Conservation (phyloP, 2,113 vertebrate species). For the Proterorhinus semilunaris region DNA sequence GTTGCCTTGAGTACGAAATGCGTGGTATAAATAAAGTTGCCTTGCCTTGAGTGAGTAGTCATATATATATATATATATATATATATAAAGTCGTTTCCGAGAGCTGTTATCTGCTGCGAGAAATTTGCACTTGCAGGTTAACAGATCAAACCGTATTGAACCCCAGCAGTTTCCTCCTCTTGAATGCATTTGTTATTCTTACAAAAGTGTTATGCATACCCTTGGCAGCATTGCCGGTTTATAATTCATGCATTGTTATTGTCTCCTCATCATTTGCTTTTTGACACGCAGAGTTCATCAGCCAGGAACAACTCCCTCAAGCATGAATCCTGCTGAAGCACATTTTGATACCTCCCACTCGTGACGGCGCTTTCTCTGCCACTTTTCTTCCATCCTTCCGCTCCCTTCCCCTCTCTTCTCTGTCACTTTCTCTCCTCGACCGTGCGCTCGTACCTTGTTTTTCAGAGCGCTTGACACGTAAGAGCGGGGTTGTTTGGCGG, state of each 20-base stretch:
- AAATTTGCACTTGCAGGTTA: too few relatives aligned
- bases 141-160: too few relatives aligned
- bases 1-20: too few relatives aligned
- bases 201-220: too few relatives aligned
- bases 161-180: too few relatives aligned
- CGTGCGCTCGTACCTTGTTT: constrained; percentile 31
- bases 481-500: constrained; percentile 38
- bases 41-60: too few relatives aligned
- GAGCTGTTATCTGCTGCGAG: too few relatives aligned
- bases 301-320: not conserved
- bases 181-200: too few relatives aligned
- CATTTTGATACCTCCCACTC: not conserved
- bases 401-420: not conserved
- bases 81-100: too few relatives aligned
- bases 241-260: not conserved
- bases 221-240: too few relatives aligned
- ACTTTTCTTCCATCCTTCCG: not conserved
- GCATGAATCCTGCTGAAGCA: not conserved
- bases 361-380: not conserved
- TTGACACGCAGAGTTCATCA: not conserved
- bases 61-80: too few relatives aligned
- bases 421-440: not conserved
- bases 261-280: not conserved
- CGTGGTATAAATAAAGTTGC: too few relatives aligned
- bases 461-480: constrained; percentile 24